A percentile compares a stretch with the other conserved stretches of the same genome.
phyloP scores from a whole-genome alignment of 1,140 invertebrate species.

The Drosophila mayri region DNA sequence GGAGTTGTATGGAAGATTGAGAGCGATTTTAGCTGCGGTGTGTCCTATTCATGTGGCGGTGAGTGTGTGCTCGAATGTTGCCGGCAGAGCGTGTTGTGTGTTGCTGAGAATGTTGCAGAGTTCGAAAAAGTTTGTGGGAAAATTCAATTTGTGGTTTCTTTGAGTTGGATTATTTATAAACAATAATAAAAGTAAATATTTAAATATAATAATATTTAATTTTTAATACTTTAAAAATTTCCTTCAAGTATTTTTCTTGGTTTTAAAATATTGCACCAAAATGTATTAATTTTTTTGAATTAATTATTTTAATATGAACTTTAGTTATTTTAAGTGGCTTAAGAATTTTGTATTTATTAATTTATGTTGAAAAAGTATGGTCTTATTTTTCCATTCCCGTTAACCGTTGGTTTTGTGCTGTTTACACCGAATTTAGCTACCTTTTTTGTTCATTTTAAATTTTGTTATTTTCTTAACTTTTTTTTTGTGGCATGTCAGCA shows the following conservation, averaged over 20 bases:
- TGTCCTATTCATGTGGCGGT: neutral
- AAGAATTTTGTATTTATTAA: neutral
- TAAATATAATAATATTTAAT: neutral
- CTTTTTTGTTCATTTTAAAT: neutral
- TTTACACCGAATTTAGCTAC: too few species aligned
- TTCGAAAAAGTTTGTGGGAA: neutral
- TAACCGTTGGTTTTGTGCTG: too few species aligned
- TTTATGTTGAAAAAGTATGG: neutral
- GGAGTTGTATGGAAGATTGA: neutral
- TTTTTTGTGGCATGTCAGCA: slow-evolving; percentile 22
- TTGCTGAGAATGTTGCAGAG: slow-evolving; percentile 5
- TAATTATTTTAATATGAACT: neutral
- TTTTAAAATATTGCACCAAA: too few species aligned
- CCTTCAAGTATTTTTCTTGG: neutral
- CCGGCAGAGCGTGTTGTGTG: slow-evolving; percentile 1
- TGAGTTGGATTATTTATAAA: neutral
- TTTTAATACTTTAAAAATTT: neutral
- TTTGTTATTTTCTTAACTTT: neutral
- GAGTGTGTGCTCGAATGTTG: slow-evolving; percentile 15
- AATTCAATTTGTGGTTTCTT: neutral
- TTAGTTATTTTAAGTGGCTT: neutral
- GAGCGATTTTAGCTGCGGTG: neutral
- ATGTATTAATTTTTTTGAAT: neutral
- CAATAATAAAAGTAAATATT: too few species aligned
- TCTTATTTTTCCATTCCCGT: neutral